Evolutionary conservation across 1,140 invertebrate genomes (phyloP), one percentile per base, ranked within the genome.

Genomic region (Drosophila mayri): DNA sequence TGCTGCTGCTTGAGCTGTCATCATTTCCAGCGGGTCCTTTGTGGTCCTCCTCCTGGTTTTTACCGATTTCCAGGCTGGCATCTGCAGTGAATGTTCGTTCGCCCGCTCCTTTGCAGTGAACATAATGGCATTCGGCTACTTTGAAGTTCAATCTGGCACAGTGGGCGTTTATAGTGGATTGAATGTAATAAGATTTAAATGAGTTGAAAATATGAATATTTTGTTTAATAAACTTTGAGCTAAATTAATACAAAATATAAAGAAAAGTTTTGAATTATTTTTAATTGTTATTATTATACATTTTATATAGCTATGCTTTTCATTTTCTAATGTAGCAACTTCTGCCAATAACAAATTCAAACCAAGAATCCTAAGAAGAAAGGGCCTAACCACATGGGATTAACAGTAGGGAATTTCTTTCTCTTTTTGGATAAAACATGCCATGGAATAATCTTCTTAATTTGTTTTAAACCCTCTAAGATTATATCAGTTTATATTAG

Each of bases 101-200:
- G 49, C 32, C 57, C 22, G 68, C 30, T 68, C 55, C 41, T 50
- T 50, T 66, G 62, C 66, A 60, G 70, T 60, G 28, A 66, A 59
- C 80, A 70, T 75, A 74, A 75, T 88, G 85, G 60, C 66, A 68
- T 76, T 87, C 76, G 82, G 71, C 44, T 57, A 70, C 85, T 88
- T 88, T 88, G 84, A 87, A 67, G 84, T 76, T 74, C 50, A 46
- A 28, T 46, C 38, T 44, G 63, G 37, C 67, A 64, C 62, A n/a
- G 37, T 50, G 49, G 38, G 3, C 12, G 18, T 43, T 38, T 25
- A 38, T 10, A 16, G 5, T 25, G 3, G 1, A 57, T 18, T 20
- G 25, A 38, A 38, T 38, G 12, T 1, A 9, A 3, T 1, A 32
- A 28, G 8, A n/a, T 25, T 28, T 4, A 25, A 18, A n/a, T 11